These are phyloP conservation scores for Bos taurus DNA, from an alignment of 2,113 vertebrate genomes.

Conservation along the genomic window ARS-UCD2.0 NC_037350.1:10935001-10935500, in stretches of 20 bases:
- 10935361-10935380: neutral
- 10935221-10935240: neutral
- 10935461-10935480: neutral
- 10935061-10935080: neutral
- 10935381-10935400: rapidly evolving
- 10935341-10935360: neutral
- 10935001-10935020: neutral
- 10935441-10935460: no score
- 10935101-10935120: neutral
- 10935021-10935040: neutral
- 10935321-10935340: neutral
- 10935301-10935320: neutral
- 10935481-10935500: neutral
- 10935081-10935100: neutral
- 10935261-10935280: neutral
- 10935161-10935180: neutral
- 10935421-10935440: neutral
- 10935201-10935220: neutral
- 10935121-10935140: neutral
- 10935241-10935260: neutral
- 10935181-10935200: neutral
- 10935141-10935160: neutral
- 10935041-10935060: neutral
- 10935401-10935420: neutral
- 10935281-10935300: neutral